Evolutionary conservation across 2,113 vertebrate species (phyloP).

Genomic region (Phyllostomus hastatus): DNA sequence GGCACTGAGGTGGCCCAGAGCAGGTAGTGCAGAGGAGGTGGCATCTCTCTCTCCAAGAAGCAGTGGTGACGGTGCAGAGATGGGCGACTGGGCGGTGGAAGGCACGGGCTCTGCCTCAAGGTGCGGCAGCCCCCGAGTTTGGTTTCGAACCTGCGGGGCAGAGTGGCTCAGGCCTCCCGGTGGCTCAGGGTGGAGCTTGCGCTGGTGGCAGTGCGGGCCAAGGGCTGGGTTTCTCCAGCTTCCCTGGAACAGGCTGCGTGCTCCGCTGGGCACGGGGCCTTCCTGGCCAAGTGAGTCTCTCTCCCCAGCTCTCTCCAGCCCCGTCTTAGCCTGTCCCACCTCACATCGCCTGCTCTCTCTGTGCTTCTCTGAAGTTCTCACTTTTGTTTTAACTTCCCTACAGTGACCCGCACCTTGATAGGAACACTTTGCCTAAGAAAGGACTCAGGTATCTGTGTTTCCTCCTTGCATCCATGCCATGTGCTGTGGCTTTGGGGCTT

Average conservation of each 20-base stretch:
- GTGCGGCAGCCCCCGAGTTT: neutral
- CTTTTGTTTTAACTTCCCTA: conserved; percentile 90
- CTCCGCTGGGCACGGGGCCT: conserved; percentile 49
- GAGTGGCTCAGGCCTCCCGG: neutral
- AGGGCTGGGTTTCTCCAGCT: neutral
- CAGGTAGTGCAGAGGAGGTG: neutral
- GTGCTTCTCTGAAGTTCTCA: conserved; percentile 87
- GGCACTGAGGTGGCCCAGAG: neutral
- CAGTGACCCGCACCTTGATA: conserved; percentile 96
- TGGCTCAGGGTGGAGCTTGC: conserved; percentile 59
- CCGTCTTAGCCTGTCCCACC: neutral
- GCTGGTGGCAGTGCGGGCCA: conserved; percentile 45
- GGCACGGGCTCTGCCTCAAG: neutral
- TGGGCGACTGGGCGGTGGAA: neutral
- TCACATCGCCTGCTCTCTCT: neutral
- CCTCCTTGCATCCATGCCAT: conserved; percentile 74
- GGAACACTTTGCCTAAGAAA: conserved; percentile 99
- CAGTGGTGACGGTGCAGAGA: neutral
- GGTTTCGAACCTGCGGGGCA: neutral
- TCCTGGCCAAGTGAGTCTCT: conserved; percentile 54
- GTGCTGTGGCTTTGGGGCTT: conserved; percentile 79
- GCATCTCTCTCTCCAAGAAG: neutral
- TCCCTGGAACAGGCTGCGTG: conserved; percentile 69
- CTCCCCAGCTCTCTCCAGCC: conserved; percentile 41
- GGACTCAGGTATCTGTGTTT: conserved; percentile 95